Evolutionary conservation across 2,797 vertebrate genomes (phyloP).

Genomic region (Sebastiscus albofasciatus): DNA sequence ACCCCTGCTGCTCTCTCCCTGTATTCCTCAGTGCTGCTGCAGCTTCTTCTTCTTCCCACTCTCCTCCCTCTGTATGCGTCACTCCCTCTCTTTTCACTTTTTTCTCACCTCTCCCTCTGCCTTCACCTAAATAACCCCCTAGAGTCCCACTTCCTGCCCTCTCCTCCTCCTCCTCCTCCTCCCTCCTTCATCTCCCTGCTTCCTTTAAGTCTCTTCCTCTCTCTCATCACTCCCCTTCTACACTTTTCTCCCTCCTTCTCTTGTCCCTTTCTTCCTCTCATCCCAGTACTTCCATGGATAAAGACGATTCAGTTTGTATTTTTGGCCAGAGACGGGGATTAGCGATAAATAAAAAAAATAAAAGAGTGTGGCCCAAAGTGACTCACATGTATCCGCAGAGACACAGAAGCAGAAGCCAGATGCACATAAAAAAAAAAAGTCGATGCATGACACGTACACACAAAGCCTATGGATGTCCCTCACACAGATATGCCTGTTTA

Average conservation of each 20-base stretch:
- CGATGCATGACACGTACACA: not conserved
- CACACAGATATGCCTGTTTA: slow-evolving; percentile 6
- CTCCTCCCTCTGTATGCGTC: not conserved
- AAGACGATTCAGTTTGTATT: slow-evolving; percentile 58
- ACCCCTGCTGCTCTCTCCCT: slow-evolving; percentile 4
- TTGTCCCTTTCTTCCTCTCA: not conserved
- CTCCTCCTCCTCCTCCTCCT: not conserved
- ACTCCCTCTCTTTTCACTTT: slow-evolving; percentile 7
- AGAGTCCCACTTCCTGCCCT: slow-evolving; percentile 14
- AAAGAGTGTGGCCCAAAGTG: slow-evolving; percentile 30
- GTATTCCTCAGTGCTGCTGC: not conserved
- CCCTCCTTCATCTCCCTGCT: slow-evolving; percentile 3
- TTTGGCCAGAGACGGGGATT: slow-evolving; percentile 51
- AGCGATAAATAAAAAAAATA: slow-evolving; percentile 28
- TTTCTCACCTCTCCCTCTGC: slow-evolving; percentile 17
- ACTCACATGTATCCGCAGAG: slow-evolving; percentile 24
- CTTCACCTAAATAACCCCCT: slow-evolving; percentile 35
- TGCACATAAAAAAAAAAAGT: not conserved
- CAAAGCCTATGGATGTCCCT: not conserved
- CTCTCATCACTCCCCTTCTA: slow-evolving; percentile 1
- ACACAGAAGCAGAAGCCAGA: slow-evolving; percentile 2
- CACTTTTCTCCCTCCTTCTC: not conserved
- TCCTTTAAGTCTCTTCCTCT: slow-evolving; percentile 34
- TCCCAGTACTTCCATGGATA: slow-evolving; percentile 43
- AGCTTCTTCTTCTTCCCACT: not conserved